phyloP scores from a whole-genome alignment of 2,113 vertebrate species.

The Sorex fumeus region DNA sequence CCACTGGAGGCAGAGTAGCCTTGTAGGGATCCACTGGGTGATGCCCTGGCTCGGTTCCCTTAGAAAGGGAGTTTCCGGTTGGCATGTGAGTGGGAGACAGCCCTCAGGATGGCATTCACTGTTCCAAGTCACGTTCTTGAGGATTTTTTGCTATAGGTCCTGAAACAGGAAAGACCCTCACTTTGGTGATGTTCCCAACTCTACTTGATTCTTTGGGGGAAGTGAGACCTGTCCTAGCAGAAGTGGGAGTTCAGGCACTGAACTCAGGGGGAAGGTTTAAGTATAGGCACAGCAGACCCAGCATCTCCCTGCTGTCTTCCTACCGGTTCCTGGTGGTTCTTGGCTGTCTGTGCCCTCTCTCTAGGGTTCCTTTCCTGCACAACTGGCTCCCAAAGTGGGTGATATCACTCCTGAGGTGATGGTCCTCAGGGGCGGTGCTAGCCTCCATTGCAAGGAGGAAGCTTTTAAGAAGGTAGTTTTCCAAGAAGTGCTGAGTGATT shows the following conservation, averaged over 20 bases:
- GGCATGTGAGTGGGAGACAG: background rate
- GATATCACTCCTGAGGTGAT: too few species aligned
- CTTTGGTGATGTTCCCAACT: background rate
- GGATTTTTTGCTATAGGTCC: background rate
- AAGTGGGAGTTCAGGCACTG: background rate
- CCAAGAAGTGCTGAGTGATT: too few species aligned
- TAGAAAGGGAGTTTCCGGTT: too few species aligned
- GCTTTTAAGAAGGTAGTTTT: too few species aligned
- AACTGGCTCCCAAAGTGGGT: too few species aligned
- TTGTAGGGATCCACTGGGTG: slow-evolving; percentile 78
- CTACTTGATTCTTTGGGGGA: too few species aligned
- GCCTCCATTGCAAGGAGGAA: too few species aligned
- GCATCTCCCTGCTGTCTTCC: background rate
- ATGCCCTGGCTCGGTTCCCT: background rate
- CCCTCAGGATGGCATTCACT: background rate
- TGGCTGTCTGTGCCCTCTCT: too few species aligned
- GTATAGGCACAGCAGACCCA: rapidly evolving
- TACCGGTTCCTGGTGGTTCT: background rate
- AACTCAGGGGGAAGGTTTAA: too few species aligned
- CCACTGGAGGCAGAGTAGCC: slow-evolving; percentile 81
- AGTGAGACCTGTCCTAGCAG: background rate
- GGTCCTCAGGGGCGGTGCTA: too few species aligned
- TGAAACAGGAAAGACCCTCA: slow-evolving; percentile 10
- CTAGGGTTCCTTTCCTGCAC: too few species aligned
- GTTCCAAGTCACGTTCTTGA: background rate